Conservation (phyloP, 2,113 vertebrate species). For the Chlorodrepanis virens region DNA sequence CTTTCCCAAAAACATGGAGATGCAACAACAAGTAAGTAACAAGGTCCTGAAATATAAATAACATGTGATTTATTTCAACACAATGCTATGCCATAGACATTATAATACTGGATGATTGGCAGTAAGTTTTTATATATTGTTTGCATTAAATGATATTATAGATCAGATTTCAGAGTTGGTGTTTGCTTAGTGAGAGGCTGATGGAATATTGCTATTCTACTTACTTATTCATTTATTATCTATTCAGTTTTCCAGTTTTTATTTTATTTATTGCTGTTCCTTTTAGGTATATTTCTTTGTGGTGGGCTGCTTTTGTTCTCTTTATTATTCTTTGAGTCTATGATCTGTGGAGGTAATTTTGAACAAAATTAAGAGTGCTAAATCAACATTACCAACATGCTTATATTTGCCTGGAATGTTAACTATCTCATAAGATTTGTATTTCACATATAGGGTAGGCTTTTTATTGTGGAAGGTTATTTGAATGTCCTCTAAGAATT, state of each 20-base stretch:
- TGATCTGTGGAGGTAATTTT: conserved; percentile 51
- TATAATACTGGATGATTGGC: not conserved
- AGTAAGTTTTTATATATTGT: not conserved
- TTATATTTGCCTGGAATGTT: conserved; percentile 21
- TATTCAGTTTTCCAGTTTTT: conserved; percentile 14
- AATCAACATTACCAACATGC: conserved; percentile 39
- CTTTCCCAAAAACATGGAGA: not conserved
- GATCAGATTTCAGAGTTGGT: not conserved
- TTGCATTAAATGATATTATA: conserved; percentile 12
- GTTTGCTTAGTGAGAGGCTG: not conserved
- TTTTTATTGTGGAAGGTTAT: conserved; percentile 32
- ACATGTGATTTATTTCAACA: not conserved
- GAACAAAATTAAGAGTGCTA: conserved; percentile 47
- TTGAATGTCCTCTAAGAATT: conserved; percentile 26
- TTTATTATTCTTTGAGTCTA: not conserved
- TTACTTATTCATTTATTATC: conserved; percentile 20
- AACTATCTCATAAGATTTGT: conserved; percentile 28
- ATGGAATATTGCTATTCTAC: not conserved
- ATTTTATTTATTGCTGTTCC: conserved; percentile 22
- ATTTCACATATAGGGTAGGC: not conserved
- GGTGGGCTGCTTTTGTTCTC: conserved; percentile 18
- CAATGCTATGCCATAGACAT: not conserved
- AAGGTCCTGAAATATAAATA: not conserved
- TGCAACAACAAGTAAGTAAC: not conserved
- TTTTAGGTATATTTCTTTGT: conserved; percentile 19